Evolutionary conservation across 2,888 invertebrate species (phyloP), one percentile per base, ranked within the genome.

Genomic region (Aleiodes testaceus): DNA sequence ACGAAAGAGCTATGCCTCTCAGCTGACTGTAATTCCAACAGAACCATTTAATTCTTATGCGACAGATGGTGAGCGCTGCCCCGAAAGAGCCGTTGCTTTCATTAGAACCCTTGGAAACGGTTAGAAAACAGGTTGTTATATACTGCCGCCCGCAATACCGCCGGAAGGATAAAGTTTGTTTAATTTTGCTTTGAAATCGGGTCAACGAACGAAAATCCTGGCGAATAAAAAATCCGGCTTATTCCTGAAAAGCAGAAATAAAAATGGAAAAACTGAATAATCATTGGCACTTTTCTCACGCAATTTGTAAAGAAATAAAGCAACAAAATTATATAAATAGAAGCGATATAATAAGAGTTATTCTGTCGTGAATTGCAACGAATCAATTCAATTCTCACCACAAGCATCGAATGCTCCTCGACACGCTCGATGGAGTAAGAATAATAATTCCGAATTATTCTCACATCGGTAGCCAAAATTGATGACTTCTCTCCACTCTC

Each of bases 51-150:
- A 82, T 78, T 75, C 76, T 75, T 64, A 77, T 73, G 74, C 84
- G 85, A 85, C 87, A 87, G 87, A 87, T 87, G 87, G 87, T 79
- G 77, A 82, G 84, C 87, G 86, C 72, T 44, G 52, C 66, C 78
- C 81, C 83, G 79, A 79, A 81, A 84, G 85, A 87, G 84, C 87
- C 87, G 87, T 87, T 87, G 87, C 86, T 82, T 83, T 84, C 85
- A 85, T 78, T 79, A 78, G 78, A 76, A 77, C 74, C 55, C 74
- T 69, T 53, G 61, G 70, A 70, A 77, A 76, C 79, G 79, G 79
- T 79, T 79, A 74, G 75, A 75, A 59, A 59, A 76, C 75, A 77
- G 77, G 76, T 77, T 75, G 77, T 74, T 74, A 72, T 70, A 74
- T 69, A 55, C 68, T 22, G 50, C 72, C 72, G 74, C 74, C 73